Evolutionary conservation across 2,113 vertebrate genomes (phyloP).

Genomic region (Microtus richardsoni): DNA sequence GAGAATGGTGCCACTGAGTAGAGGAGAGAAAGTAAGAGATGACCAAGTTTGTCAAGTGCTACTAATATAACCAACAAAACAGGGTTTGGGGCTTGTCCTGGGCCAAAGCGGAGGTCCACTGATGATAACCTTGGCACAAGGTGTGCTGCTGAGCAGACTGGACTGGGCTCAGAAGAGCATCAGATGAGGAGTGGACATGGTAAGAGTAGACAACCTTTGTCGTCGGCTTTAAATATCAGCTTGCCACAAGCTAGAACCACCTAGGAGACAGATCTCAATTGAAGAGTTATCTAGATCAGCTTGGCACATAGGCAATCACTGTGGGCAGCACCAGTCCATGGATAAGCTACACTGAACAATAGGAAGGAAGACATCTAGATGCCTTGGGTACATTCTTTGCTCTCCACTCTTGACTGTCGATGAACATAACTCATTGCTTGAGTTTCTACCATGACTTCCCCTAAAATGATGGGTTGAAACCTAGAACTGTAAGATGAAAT

Average conservation of each 20-base stretch:
- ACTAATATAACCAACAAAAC: neutral
- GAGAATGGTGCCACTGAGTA: neutral
- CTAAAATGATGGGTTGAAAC: neutral
- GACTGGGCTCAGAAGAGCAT: neutral
- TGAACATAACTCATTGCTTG: too few species aligned
- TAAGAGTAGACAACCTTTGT: neutral
- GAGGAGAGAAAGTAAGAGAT: neutral
- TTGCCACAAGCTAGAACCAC: neutral
- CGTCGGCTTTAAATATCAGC: too few species aligned
- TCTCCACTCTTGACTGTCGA: too few species aligned
- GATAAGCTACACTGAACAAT: neutral
- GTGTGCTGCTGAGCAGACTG: neutral
- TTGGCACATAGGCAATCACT: neutral
- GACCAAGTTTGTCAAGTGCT: neutral
- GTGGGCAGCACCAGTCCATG: neutral
- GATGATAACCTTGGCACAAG: neutral
- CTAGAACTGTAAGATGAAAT: neutral
- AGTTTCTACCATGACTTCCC: neutral
- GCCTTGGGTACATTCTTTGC: neutral
- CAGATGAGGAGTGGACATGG: neutral
- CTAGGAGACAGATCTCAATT: neutral
- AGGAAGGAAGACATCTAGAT: neutral
- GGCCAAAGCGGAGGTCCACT: neutral
- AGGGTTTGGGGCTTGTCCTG: neutral
- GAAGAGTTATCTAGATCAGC: neutral